phyloP scores from a whole-genome alignment of 1,140 invertebrate species.

The Arctopsyche grandis region DNA sequence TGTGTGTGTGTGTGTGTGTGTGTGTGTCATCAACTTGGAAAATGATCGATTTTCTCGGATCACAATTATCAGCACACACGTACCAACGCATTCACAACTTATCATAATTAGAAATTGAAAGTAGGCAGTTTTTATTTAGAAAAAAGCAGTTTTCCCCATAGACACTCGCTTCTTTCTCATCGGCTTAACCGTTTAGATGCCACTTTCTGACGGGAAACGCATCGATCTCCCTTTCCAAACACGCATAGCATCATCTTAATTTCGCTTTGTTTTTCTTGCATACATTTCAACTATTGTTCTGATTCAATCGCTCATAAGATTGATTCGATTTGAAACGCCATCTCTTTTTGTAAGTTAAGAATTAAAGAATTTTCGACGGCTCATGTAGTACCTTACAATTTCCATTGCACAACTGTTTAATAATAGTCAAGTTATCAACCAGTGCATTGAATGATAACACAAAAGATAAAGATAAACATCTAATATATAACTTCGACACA shows the following conservation, averaged over 20 bases:
- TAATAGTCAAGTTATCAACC: no score
- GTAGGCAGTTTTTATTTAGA: background rate
- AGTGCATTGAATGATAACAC: no score
- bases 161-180: background rate
- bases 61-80: background rate
- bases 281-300: no score
- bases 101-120: constrained; percentile 20
- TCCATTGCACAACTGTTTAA: no score
- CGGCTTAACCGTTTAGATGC: background rate
- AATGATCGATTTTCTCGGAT: background rate
- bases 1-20: background rate
- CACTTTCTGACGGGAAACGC: constrained; percentile 33
- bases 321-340: no score
- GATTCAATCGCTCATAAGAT: no score
- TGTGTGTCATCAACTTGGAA: background rate
- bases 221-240: constrained; percentile 26
- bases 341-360: no score
- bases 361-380: no score
- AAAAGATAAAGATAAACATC: no score
- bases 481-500: no score
- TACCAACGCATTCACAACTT: background rate
- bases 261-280: background rate
- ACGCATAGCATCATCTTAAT: background rate
- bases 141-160: background rate
- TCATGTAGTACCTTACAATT: no score